Evolutionary conservation across 2,797 vertebrate genomes (phyloP).

Genomic region (Podarcis lilfordi): DNA sequence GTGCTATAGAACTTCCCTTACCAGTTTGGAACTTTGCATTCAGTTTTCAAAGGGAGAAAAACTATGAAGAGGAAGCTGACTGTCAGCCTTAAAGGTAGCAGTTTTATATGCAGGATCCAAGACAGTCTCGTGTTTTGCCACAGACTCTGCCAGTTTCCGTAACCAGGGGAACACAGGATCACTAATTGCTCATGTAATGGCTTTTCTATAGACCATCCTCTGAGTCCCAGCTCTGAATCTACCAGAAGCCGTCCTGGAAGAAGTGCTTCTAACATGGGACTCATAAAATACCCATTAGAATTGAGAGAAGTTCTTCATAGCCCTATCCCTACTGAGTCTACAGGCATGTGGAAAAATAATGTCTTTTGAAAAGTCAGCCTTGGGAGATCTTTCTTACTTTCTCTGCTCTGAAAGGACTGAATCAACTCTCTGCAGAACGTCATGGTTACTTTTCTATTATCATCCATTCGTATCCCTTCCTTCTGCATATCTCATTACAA

Average conservation of each 20-base stretch:
- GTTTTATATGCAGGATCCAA: conserved; percentile 14
- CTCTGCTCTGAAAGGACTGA: neutral
- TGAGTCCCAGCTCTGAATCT: neutral
- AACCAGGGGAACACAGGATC: neutral
- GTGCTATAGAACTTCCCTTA: neutral
- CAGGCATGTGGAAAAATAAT: neutral
- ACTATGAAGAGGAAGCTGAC: neutral
- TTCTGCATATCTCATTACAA: neutral
- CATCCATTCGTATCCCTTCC: neutral
- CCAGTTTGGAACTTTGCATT: neutral
- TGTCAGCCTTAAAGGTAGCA: neutral
- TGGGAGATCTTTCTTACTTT: neutral
- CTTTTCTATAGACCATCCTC: neutral
- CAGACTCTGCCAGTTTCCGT: neutral
- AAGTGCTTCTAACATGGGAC: neutral
- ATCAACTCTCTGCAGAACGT: neutral
- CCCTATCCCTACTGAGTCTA: neutral
- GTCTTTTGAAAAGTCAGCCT: neutral
- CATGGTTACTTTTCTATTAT: neutral
- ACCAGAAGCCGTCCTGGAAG: neutral
- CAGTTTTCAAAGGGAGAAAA: neutral
- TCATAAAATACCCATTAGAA: neutral
- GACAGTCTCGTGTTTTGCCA: neutral
- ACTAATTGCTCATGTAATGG: neutral
- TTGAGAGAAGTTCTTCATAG: neutral